phyloP scores from a whole-genome alignment of 2,797 vertebrate species.

The Amphiprion clarkii region DNA sequence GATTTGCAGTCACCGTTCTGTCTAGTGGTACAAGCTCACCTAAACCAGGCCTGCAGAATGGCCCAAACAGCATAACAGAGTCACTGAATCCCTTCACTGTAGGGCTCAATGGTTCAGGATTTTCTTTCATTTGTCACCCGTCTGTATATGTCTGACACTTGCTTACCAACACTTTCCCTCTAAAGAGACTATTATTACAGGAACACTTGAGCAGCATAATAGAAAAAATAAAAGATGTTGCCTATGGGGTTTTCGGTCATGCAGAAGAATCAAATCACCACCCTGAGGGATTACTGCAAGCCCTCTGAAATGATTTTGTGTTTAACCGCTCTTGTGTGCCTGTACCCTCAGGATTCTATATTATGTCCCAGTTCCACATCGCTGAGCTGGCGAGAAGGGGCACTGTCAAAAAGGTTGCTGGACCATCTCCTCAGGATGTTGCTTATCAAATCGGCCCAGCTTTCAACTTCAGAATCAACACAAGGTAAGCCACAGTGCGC shows the following conservation, averaged over 20 bases:
- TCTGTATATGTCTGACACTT: neutral
- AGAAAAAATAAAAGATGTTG: neutral
- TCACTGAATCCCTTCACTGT: too few species aligned
- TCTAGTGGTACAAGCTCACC: too few species aligned
- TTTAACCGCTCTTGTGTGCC: conserved; percentile 13
- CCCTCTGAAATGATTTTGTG: conserved; percentile 3
- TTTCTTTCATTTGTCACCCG: too few species aligned
- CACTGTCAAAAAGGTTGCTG: conserved; percentile 85
- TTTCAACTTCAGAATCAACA: conserved; percentile 91
- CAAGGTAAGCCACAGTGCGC: conserved; percentile 80
- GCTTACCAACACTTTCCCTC: neutral
- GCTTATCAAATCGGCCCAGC: conserved; percentile 88
- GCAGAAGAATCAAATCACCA: neutral
- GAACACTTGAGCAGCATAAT: neutral
- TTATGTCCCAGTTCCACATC: conserved; percentile 94
- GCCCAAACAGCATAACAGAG: too few species aligned
- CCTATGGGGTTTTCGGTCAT: neutral
- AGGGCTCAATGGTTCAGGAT: too few species aligned
- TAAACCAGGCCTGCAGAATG: too few species aligned
- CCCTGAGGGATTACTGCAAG: neutral
- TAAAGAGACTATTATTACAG: neutral
- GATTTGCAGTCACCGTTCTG: too few species aligned
- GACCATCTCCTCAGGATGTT: conserved; percentile 85
- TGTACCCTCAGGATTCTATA: conserved; percentile 86
- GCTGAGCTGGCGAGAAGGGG: conserved; percentile 89